These are phyloP conservation scores for Corella eumyota DNA, from an alignment of 23 tunicate species.

Conservation along the genomic window DNA sequence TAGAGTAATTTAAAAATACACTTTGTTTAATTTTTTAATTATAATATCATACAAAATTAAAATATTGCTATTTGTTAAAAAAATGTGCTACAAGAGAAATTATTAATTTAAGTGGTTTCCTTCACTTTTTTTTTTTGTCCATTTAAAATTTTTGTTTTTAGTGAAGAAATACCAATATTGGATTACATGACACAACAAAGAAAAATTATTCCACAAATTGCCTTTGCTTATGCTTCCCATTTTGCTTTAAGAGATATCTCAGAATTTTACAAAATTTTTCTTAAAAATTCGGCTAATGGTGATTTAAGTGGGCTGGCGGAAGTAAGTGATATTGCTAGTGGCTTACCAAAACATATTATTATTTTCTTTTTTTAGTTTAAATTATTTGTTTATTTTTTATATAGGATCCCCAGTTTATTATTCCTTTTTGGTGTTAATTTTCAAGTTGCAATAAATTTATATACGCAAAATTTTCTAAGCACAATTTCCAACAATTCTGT, in stretches of 20 bases:
- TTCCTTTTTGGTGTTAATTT: too few species aligned
- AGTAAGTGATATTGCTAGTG: slow-evolving; percentile 17
- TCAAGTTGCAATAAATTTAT: too few species aligned
- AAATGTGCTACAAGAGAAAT: background rate
- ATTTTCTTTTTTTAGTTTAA: too few species aligned
- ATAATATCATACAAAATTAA: background rate
- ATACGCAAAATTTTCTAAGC: too few species aligned
- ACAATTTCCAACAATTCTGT: too few species aligned
- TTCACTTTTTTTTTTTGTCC: too few species aligned
- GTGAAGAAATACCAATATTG: slow-evolving; percentile 33
- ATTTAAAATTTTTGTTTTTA: slow-evolving; percentile 3
- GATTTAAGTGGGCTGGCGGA: slow-evolving; percentile 38
- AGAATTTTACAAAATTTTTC: slow-evolving; percentile 4
- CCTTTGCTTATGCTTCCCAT: slow-evolving; percentile 59
- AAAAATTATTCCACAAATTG: slow-evolving; percentile 67
- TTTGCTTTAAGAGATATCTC: slow-evolving; percentile 15
- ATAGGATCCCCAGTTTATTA: too few species aligned
- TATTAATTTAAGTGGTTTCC: background rate
- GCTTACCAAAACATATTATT: too few species aligned
- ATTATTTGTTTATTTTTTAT: too few species aligned
- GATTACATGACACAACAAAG: slow-evolving; percentile 76
- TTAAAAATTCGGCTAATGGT: slow-evolving; percentile 20
- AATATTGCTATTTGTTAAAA: background rate
- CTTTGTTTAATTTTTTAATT: background rate
- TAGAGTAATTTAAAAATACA: too few species aligned